Conservation (phyloP, 1,140 invertebrate species). For the Achroia grisella region DNA sequence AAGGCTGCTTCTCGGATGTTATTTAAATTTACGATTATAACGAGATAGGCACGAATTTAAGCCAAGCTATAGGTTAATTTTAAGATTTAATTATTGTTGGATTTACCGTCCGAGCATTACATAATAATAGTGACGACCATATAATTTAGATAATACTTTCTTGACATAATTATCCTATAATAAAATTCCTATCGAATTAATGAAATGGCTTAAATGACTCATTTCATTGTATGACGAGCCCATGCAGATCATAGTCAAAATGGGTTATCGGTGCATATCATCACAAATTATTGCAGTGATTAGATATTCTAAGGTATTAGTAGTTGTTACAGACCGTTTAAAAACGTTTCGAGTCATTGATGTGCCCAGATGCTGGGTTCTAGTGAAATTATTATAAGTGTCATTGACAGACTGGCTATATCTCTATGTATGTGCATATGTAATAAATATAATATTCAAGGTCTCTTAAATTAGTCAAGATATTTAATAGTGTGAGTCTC, state of each 20-base stretch:
- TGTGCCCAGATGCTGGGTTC: slow-evolving; percentile 62
- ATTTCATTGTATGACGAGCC: slow-evolving; percentile 44
- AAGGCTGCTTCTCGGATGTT: slow-evolving; percentile 69
- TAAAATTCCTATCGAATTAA: slow-evolving; percentile 47
- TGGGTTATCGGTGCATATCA: slow-evolving; percentile 72
- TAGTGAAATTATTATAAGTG: slow-evolving; percentile 72
- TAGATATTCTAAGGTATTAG: slow-evolving; percentile 72
- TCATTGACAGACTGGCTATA: slow-evolving; percentile 71
- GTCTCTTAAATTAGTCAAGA: slow-evolving; percentile 72
- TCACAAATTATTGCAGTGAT: slow-evolving; percentile 71
- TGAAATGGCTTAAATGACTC: slow-evolving; percentile 48
- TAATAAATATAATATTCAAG: slow-evolving; percentile 64
- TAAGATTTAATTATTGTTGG: slow-evolving; percentile 68
- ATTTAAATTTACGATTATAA: slow-evolving; percentile 56
- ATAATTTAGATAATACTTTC: slow-evolving; percentile 51
- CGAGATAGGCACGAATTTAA: slow-evolving; percentile 69
- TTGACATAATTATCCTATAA: slow-evolving; percentile 50
- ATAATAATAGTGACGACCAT: slow-evolving; percentile 65
- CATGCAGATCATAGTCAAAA: slow-evolving; percentile 47
- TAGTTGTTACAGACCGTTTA: slow-evolving; percentile 70
- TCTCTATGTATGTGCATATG: slow-evolving; percentile 69
- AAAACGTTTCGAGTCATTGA: slow-evolving; percentile 66
- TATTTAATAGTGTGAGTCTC: slow-evolving; percentile 72
- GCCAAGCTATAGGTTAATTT: slow-evolving; percentile 68
- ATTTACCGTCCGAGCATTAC: slow-evolving; percentile 69